phyloP scores from a whole-genome alignment of 2,113 vertebrate species.

The Scartelaos histophorus region DNA sequence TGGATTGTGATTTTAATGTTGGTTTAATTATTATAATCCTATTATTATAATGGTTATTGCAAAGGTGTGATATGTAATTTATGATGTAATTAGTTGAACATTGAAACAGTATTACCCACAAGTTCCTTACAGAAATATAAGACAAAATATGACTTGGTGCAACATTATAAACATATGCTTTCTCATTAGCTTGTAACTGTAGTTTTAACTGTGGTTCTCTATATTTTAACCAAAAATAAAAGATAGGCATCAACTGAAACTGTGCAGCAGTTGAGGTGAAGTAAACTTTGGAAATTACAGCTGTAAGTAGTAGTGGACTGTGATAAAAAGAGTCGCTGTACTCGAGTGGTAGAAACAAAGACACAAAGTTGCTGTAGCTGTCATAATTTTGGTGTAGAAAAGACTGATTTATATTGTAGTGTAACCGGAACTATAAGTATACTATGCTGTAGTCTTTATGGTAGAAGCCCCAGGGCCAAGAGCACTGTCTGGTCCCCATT shows the following conservation, averaged over 20 bases:
- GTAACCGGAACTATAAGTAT: background rate
- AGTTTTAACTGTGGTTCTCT: background rate
- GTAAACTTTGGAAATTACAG: too few species aligned
- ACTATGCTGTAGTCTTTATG: conserved; percentile 1
- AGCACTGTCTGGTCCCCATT: conserved; percentile 8
- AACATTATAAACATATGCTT: too few species aligned
- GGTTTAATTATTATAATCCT: too few species aligned
- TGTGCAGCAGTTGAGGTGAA: too few species aligned
- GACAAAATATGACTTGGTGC: too few species aligned
- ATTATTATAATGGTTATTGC: too few species aligned
- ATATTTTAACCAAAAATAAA: background rate
- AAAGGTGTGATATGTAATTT: too few species aligned
- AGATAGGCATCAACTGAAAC: too few species aligned
- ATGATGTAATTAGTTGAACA: background rate
- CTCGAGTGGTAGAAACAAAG: background rate
- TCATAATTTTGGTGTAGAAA: background rate
- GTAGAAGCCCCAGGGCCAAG: background rate
- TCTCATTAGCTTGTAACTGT: background rate
- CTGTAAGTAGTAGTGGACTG: background rate
- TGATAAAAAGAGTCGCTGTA: background rate
- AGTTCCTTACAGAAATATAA: background rate
- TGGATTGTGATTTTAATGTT: too few species aligned
- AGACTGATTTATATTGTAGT: background rate
- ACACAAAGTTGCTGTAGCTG: background rate
- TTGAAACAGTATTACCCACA: background rate